Evolutionary conservation across 2,113 vertebrate genomes (phyloP).

Genomic region (Willisornis vidua): DNA sequence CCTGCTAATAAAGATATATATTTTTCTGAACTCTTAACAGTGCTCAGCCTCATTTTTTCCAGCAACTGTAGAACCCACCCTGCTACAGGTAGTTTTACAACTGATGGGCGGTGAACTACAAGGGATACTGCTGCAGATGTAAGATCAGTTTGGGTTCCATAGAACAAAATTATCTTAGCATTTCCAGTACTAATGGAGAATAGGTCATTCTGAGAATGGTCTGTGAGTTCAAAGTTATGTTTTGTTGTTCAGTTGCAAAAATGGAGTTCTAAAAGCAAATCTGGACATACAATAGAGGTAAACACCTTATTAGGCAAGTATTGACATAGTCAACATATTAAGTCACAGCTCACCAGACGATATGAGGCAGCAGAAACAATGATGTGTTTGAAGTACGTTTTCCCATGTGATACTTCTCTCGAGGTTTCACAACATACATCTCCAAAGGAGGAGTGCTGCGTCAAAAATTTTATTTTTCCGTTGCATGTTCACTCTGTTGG

Average conservation of each 20-base stretch:
- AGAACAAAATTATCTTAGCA: not conserved
- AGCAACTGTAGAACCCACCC: no score
- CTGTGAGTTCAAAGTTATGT: not conserved
- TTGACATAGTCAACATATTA: not conserved
- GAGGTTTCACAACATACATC: not conserved
- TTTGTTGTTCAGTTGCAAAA: not conserved
- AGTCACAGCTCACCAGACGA: not conserved
- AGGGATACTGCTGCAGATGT: not conserved
- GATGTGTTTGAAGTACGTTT: not conserved
- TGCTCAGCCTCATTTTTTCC: no score
- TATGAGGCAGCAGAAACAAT: not conserved
- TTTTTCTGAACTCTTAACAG: no score
- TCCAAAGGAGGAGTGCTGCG: not conserved
- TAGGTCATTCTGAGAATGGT: not conserved
- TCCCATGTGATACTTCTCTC: not conserved
- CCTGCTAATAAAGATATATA: no score
- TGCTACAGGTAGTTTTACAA: not conserved
- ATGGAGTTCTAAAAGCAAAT: not conserved
- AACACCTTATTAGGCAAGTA: not conserved
- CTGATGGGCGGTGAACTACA: not conserved
- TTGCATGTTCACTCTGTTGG: not conserved
- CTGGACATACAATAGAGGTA: not conserved
- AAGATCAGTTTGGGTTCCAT: not conserved
- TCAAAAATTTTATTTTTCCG: not conserved
- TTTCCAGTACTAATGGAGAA: not conserved